Base-by-base conservation (phyloP, 2,113 vertebrate genomes). In the Triplophysa tibetana region DNA sequence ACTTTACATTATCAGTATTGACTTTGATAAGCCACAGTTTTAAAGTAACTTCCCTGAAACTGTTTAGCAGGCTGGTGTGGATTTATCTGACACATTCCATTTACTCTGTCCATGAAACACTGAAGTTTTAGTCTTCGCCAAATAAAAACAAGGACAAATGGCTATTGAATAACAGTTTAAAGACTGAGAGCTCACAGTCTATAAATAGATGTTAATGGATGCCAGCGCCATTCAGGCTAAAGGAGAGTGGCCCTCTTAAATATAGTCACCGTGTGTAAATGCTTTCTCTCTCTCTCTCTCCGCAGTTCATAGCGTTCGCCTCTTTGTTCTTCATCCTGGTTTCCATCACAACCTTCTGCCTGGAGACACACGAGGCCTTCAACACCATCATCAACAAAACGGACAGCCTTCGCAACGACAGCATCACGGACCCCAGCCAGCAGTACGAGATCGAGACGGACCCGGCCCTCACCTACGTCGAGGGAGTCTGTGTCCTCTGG, bases 291-390 rank as follows among this genome's bases (percentile, higher is more conserved):
- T 79, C 70, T 76, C 87, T 48, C 85, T 83, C 84, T 79, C 64
- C 87, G 77, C 92, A 99, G 98, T 99, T 98, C 86, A 95, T 99
- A 75, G 98, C 97, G 86, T 98, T 98, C 82, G 96, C 95, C 65
- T 99, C 98, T 70, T 91, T 99, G 88, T 98, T 99, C 93, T 99
- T 99, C 95, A 99, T 99, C 90, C 90, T 99, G 89, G 96, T 98
- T 89, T 99, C 98, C 78, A 99, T 99, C 91, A 99, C 96, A 81
- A 98, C 97, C 78, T 99, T 99, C 92, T 99, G 97, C 90, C 88
- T 99, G 93, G 98, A 99, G 91, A 99, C 97, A 0, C 98, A 99
- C 0, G 97, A 99, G 88, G 96, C 96, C 84, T 99, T 99, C 93
- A 99, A 98, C 89, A 97, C 94, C 68, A 94, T 99, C 86, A 95